A percentile compares a stretch with the other conserved stretches of the same genome.
Evolutionary conservation across 1,140 invertebrate genomes (phyloP).

Genomic region (Cydia splendana): DNA sequence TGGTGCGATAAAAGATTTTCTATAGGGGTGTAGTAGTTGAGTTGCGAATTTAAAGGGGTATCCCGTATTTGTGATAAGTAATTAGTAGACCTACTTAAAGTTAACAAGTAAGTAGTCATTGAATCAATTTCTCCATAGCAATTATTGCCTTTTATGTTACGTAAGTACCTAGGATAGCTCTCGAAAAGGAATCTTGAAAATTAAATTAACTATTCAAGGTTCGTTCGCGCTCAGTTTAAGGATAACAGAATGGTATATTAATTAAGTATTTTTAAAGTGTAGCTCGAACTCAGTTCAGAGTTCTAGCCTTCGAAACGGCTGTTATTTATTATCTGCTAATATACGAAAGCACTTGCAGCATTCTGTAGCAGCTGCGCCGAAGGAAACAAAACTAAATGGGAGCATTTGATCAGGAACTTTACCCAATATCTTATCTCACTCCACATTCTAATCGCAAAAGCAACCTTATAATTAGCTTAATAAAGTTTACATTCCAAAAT

Average conservation of each 20-base stretch:
- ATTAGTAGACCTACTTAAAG: neutral
- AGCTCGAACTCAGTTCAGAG: conserved; percentile 20
- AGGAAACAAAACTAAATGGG: conserved; percentile 48
- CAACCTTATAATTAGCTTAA: neutral
- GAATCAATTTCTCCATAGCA: no score
- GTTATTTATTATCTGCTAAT: conserved; percentile 33
- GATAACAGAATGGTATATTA: neutral
- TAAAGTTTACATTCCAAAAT: neutral
- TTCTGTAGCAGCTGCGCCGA: conserved; percentile 39
- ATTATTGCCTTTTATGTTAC: neutral
- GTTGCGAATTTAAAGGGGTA: neutral
- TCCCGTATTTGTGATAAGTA: neutral
- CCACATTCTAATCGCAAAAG: neutral
- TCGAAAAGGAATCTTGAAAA: neutral
- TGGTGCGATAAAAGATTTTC: neutral
- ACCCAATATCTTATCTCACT: neutral
- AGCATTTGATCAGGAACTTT: conserved; percentile 34
- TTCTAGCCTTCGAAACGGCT: conserved; percentile 4
- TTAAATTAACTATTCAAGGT: neutral
- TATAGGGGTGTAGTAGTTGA: conserved; percentile 3
- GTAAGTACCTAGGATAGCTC: neutral
- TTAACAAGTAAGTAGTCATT: neutral
- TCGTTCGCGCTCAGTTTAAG: neutral
- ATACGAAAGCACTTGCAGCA: conserved; percentile 28
- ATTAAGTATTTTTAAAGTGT: neutral